phyloP scores from a whole-genome alignment of 2,797 vertebrate genomes.

The Falco novaeseelandiae region DNA sequence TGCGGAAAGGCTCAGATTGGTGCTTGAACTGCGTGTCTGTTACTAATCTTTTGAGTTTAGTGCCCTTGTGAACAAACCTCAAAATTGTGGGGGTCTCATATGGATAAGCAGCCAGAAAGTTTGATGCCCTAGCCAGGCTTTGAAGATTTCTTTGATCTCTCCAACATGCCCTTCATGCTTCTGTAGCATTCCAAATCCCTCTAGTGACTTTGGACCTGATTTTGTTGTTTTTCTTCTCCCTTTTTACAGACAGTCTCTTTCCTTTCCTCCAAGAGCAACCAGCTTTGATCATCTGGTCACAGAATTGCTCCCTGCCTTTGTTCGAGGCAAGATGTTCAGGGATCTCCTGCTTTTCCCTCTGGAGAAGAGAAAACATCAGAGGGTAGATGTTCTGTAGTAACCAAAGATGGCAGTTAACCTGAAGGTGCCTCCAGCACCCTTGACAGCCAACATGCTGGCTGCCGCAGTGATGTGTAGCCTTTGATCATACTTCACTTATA shows the following conservation, averaged over 20 bases:
- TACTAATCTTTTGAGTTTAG: neutral
- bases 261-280: neutral
- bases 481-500: neutral
- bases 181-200: neutral
- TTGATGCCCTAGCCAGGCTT: neutral
- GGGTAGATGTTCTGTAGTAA: neutral
- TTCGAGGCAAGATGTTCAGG: neutral
- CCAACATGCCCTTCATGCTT: neutral
- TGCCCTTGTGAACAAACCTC: neutral
- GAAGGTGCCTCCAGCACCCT: neutral
- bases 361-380: neutral
- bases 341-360: neutral
- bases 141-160: slow-evolving; percentile 6
- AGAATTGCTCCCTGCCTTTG: neutral
- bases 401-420: neutral
- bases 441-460: neutral
- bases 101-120: neutral
- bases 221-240: neutral
- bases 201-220: neutral
- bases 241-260: neutral
- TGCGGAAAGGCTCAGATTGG: neutral
- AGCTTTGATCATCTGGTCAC: neutral
- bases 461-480: neutral
- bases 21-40: neutral
- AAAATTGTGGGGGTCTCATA: neutral